phyloP scores from a whole-genome alignment of 2,797 vertebrate genomes.

The Champsocephalus gunnari region DNA sequence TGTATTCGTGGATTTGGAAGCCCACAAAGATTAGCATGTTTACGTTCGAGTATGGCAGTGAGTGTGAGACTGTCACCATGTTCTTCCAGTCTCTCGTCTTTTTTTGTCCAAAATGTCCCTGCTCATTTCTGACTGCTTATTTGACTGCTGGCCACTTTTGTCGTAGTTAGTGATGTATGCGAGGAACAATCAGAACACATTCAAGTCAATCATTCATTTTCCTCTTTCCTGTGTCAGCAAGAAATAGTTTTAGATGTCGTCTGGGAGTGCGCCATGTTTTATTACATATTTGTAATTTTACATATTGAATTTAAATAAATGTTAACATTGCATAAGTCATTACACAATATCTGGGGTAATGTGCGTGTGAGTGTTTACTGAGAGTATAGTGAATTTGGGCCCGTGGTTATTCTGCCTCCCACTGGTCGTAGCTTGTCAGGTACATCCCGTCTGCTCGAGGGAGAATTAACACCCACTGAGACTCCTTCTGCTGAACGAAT shows the following conservation, averaged over 20 bases:
- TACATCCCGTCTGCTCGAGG: conserved; percentile 55
- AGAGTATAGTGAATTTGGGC: conserved; percentile 20
- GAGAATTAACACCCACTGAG: conserved; percentile 40
- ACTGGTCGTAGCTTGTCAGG: conserved; percentile 55
- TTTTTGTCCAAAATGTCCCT: conserved; percentile 37
- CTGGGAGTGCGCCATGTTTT: background rate
- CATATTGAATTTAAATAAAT: background rate
- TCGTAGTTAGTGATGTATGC: background rate
- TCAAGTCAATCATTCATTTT: conserved; percentile 26
- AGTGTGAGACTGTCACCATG: background rate
- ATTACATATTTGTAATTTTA: background rate
- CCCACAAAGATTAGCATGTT: too few relatives aligned
- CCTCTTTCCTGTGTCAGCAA: background rate
- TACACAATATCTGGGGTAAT: background rate
- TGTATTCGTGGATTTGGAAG: background rate
- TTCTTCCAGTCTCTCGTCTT: conserved; percentile 11
- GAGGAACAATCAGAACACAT: conserved; percentile 38
- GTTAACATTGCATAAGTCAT: background rate
- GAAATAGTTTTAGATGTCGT: background rate
- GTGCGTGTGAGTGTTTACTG: background rate
- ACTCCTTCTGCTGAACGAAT: conserved; percentile 53
- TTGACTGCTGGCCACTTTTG: conserved; percentile 3
- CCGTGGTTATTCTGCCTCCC: conserved; percentile 46
- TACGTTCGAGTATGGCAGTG: too few relatives aligned
- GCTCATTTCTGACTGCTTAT: conserved; percentile 34